Evolutionary conservation across 2,113 vertebrate species (phyloP).

Genomic region (Antennarius striatus): DNA sequence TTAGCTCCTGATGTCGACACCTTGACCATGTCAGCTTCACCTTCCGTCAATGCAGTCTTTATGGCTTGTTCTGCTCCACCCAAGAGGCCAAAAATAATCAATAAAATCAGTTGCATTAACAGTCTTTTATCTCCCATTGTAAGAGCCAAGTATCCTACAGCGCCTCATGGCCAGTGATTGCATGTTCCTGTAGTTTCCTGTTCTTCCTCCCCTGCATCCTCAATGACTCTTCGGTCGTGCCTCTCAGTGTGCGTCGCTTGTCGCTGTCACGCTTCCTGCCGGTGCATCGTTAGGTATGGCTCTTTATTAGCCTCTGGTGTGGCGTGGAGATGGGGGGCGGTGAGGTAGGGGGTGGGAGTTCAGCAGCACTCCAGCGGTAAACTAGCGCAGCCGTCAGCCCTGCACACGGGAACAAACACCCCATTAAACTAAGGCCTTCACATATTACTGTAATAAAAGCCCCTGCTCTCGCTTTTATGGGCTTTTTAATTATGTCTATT

Average conservation of each 20-base stretch:
- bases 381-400: conserved; percentile 44
- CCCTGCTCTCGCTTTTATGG: conserved; percentile 67
- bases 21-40: neutral
- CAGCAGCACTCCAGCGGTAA: conserved; percentile 48
- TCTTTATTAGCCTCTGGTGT: conserved; percentile 67
- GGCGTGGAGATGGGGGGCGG: neutral
- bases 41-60: neutral
- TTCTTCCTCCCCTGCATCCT: neutral
- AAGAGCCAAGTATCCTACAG: too few relatives aligned
- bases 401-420: conserved; percentile 69
- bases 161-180: too few relatives aligned
- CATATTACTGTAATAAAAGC: conserved; percentile 77
- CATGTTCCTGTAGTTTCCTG: too few relatives aligned
- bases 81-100: too few relatives aligned
- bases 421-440: conserved; percentile 72
- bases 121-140: too few relatives aligned
- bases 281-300: conserved; percentile 60
- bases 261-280: conserved; percentile 48
- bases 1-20: neutral
- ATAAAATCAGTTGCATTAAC: too few relatives aligned
- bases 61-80: too few relatives aligned
- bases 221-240: conserved; percentile 6
- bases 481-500: conserved; percentile 80
- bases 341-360: neutral
- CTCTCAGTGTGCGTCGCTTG: conserved; percentile 18